Percentiles rank a stretch among this genome's conserved stretches.
Evolutionary conservation across 2,113 vertebrate species (phyloP).

Genomic region (Brienomyrus longianalis): DNA sequence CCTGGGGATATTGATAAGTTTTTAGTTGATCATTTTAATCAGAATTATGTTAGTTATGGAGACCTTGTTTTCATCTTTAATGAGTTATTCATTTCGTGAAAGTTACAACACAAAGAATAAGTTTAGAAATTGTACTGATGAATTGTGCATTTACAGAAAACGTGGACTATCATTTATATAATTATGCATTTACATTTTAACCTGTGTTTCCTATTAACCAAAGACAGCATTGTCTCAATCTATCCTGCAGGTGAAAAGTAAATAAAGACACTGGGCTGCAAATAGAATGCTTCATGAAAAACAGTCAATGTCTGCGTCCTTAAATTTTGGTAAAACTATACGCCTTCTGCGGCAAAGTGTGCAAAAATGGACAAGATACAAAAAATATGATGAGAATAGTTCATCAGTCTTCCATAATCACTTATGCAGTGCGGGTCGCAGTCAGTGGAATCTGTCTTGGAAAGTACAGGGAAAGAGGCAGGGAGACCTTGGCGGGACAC

Average conservation of each 20-base stretch:
- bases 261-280: neutral
- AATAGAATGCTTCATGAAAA: neutral
- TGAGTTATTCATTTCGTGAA: constrained; percentile 24
- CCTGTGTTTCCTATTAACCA: neutral
- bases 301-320: too few species aligned
- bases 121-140: constrained; percentile 27
- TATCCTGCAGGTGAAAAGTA: neutral
- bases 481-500: neutral
- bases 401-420: neutral
- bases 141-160: constrained; percentile 40
- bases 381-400: neutral
- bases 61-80: neutral
- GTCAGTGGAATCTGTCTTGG: neutral
- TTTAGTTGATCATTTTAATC: constrained; percentile 3
- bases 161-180: neutral
- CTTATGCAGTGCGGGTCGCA: neutral
- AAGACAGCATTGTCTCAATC: neutral
- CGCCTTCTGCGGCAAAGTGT: neutral
- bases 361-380: neutral
- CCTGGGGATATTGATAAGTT: constrained; percentile 19
- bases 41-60: constrained; percentile 26
- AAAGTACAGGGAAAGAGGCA: neutral
- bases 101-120: constrained; percentile 42
- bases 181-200: constrained; percentile 5
- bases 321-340: neutral